These are phyloP conservation scores for Platalea minor DNA, from an alignment of 2,797 vertebrate species.

Conservation along the genomic window DNA sequence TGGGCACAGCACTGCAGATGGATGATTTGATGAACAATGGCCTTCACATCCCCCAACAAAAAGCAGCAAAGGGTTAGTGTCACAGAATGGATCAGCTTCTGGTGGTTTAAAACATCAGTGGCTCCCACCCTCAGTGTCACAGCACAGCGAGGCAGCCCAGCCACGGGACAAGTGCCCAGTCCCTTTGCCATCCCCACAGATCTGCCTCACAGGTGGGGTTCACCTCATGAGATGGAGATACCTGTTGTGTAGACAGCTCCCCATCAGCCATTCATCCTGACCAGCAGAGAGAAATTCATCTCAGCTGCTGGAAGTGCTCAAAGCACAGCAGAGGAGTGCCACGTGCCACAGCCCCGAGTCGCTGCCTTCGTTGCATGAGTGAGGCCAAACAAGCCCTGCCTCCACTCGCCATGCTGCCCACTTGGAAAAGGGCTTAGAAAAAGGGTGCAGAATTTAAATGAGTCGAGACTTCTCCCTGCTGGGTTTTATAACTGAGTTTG, in stretches of 20 bases:
- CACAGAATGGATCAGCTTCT: background rate
- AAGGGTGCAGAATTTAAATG: background rate
- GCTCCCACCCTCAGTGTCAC: background rate
- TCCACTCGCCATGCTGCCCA: background rate
- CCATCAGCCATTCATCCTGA: background rate
- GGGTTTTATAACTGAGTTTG: background rate
- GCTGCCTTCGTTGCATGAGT: accelerated
- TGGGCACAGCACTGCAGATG: background rate
- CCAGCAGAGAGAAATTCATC: background rate
- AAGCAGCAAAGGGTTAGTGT: background rate
- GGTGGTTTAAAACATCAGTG: background rate
- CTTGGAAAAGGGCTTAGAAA: background rate
- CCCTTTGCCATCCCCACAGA: background rate
- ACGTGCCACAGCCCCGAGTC: accelerated
- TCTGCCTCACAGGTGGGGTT: background rate
- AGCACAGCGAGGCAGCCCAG: background rate
- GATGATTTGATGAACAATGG: background rate
- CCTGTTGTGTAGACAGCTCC: background rate
- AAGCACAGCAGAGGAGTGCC: background rate
- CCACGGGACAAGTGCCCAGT: accelerated
- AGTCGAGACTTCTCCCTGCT: background rate
- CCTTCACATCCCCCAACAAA: background rate
- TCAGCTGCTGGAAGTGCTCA: background rate
- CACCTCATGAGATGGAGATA: background rate
- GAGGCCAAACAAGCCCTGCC: background rate